phyloP scores from a whole-genome alignment of 2,888 invertebrate species.

The Spodoptera exigua region DNA sequence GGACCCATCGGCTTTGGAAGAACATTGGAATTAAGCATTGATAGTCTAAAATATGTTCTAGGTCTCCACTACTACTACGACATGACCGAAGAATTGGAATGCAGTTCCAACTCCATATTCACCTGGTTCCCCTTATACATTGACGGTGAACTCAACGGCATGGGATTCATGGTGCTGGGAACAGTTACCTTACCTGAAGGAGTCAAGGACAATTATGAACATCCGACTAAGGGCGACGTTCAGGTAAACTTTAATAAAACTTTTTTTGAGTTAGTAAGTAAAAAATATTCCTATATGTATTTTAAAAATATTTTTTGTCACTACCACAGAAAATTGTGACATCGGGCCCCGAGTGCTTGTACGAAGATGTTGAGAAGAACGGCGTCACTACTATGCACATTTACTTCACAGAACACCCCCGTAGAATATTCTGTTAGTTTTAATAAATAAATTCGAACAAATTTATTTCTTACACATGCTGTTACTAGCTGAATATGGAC shows the following conservation, averaged over 20 bases:
- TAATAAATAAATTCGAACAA: no score
- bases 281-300: no score
- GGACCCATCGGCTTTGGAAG: no score
- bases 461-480: no score
- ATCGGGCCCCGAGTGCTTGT: neutral
- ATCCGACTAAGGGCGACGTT: neutral
- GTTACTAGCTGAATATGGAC: no score
- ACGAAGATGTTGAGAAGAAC: neutral
- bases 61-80: slow-evolving; percentile 6
- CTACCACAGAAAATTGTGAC: neutral
- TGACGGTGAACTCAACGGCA: neutral
- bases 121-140: neutral
- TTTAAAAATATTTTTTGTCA: no score
- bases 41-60: neutral
- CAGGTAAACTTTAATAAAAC: neutral
- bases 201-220: neutral
- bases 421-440: neutral
- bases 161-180: neutral
- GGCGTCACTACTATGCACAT: neutral
- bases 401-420: neutral
- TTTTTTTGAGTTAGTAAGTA: no score
- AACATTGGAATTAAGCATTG: no score
- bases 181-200: neutral
- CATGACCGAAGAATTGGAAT: neutral
- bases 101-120: neutral